Conservation (phyloP, 37 sponge, comb jelly and placozoan genomes). For the Theonella swinhoei region DNA sequence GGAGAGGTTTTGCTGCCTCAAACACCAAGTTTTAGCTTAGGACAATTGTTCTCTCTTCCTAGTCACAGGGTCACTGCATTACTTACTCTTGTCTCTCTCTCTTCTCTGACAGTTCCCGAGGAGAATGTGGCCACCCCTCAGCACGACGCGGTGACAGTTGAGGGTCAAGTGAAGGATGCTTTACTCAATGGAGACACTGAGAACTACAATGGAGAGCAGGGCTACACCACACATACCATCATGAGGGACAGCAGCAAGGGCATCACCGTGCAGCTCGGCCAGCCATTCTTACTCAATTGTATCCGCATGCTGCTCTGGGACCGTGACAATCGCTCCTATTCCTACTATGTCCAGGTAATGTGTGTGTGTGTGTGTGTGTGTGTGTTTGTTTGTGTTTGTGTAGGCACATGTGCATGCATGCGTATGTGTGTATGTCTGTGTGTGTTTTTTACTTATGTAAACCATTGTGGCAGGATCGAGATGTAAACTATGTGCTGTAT, state of each 20-base stretch:
- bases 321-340: slow-evolving; percentile 75
- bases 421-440: no score
- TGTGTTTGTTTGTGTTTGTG: no score
- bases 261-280: slow-evolving; percentile 80
- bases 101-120: slow-evolving; percentile 90
- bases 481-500: no score
- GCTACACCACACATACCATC: slow-evolving; percentile 83
- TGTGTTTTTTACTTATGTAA: no score
- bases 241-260: slow-evolving; percentile 67
- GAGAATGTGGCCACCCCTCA: slow-evolving; percentile 85
- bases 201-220: slow-evolving; percentile 81
- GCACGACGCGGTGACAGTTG: slow-evolving; percentile 60
- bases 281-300: slow-evolving; percentile 88
- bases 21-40: no score
- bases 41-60: no score
- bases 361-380: no score
- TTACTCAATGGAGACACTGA: slow-evolving; percentile 85
- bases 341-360: neutral
- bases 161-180: slow-evolving; percentile 64
- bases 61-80: no score
- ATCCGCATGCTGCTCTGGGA: slow-evolving; percentile 94
- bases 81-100: no score
- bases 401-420: no score
- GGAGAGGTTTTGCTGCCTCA: no score
- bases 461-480: no score